Evolutionary conservation across 1,140 invertebrate genomes (phyloP).

Genomic region (Drosophila baimaii): DNA sequence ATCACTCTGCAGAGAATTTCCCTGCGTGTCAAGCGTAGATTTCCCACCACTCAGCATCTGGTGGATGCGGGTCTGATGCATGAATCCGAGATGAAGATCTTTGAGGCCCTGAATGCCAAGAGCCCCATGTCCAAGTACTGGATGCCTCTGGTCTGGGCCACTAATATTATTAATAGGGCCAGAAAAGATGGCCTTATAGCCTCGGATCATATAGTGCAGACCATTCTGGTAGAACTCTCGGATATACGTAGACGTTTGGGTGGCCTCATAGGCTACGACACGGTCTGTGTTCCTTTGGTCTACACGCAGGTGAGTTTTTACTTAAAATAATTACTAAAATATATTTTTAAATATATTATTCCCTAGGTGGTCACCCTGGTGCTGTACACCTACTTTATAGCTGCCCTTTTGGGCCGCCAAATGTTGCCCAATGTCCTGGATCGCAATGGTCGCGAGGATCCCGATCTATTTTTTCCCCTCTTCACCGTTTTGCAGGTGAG

Average conservation of each 20-base stretch:
- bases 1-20: constrained; percentile 94
- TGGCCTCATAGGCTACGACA: constrained; percentile 96
- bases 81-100: constrained; percentile 95
- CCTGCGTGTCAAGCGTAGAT: constrained; percentile 93
- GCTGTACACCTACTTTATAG: constrained; percentile 95
- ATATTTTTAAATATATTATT: constrained; percentile 1
- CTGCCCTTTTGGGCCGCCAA: constrained; percentile 92
- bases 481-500: constrained; percentile 95
- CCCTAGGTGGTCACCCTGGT: constrained; percentile 94
- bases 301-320: constrained; percentile 94
- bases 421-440: constrained; percentile 87
- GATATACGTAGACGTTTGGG: constrained; percentile 92
- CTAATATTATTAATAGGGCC: constrained; percentile 94
- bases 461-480: constrained; percentile 95
- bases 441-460: constrained; percentile 86
- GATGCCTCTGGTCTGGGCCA: constrained; percentile 96
- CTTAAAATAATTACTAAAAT: background rate
- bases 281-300: constrained; percentile 97
- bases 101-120: constrained; percentile 94
- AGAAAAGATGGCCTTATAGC: constrained; percentile 91
- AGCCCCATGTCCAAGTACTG: constrained; percentile 96
- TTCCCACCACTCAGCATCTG: constrained; percentile 95
- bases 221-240: constrained; percentile 91
- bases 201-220: constrained; percentile 94
- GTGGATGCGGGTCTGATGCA: constrained; percentile 96